Evolutionary conservation across 2,797 vertebrate species (phyloP), one percentile per base, ranked within the genome.

Genomic region (Schizothorax lantsangensis): DNA sequence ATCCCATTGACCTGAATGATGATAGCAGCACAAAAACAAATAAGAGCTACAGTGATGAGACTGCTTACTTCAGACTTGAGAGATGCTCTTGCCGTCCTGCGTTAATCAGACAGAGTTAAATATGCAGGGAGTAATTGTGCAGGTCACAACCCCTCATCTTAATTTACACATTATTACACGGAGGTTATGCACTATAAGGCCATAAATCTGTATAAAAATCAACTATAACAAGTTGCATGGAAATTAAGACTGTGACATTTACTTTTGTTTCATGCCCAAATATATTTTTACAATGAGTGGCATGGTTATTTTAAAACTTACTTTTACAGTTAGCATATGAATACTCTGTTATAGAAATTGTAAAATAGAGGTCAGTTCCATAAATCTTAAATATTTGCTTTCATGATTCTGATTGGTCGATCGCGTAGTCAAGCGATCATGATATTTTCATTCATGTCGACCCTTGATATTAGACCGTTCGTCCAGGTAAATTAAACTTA

Each of bases 81-180:
- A 89, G 88, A 69, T 68, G 78, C 85, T 81, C 84, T 89, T 71
- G 64, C 54, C 84, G 47, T 72, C 80, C 62, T 79, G 81, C 83
- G 38, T 88, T 89, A 89, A 89, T 91, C 88, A 90, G 84, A 64
- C 69, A 30, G 72, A 88, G 84, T 87, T 89, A 90, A 90, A 89
- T 88, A 90, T 90, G 85, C 88, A 87, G 73, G 23, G 66, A 79
- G 83, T 62, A 87, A 91, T 88, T 88, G 89, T 82, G 78, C 7
- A 43, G 90, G 90, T 91, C 90, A 91, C 74, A 82, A 89, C 87
- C 88, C 86, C 72, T 74, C 85, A 84, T 86, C 83, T 87, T 88
- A 66, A 90, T 88, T 86, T 86, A 86, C 85, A 69, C 84, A 81
- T 71, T 72, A 57, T 72, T 73, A 79, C 62, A 85, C 68, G 64